phyloP scores from a whole-genome alignment of 2,113 vertebrate genomes.

The Calidris pygmaea region DNA sequence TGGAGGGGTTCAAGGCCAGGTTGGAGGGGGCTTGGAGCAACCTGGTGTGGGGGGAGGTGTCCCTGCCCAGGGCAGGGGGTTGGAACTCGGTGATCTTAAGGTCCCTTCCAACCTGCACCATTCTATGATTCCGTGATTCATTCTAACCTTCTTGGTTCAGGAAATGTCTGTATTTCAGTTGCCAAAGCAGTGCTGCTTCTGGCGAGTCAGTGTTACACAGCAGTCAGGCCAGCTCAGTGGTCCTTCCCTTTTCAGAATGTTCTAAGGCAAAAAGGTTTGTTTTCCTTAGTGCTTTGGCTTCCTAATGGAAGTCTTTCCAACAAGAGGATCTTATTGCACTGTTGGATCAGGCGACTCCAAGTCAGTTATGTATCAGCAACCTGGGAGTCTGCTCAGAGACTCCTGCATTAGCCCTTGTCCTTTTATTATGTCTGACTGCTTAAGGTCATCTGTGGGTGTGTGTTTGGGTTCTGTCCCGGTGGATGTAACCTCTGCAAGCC shows the following conservation, averaged over 20 bases:
- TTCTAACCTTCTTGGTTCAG: not conserved
- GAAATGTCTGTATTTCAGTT: fast-evolving
- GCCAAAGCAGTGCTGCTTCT: not conserved
- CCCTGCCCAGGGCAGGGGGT: too few species aligned
- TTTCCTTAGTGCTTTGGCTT: not conserved
- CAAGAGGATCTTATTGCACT: not conserved
- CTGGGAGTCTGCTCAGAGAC: not conserved
- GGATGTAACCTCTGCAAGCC: not conserved
- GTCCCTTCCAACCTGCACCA: too few species aligned
- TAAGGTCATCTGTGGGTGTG: fast-evolving
- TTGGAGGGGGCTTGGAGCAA: too few species aligned
- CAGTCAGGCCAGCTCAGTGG: not conserved
- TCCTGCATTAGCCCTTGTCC: not conserved
- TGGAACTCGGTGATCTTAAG: too few species aligned
- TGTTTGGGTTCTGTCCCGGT: not conserved
- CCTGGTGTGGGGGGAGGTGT: too few species aligned
- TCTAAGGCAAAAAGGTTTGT: not conserved
- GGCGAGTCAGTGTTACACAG: fast-evolving
- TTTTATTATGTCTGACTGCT: not conserved
- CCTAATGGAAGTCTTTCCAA: not conserved
- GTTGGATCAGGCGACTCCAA: not conserved
- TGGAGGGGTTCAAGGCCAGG: too few species aligned
- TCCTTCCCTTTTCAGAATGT: not conserved
- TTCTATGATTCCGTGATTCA: too few species aligned
- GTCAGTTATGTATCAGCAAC: not conserved